Base-by-base conservation (phyloP, 2,797 vertebrate species). In the Peromyscus nudipes region DNA sequence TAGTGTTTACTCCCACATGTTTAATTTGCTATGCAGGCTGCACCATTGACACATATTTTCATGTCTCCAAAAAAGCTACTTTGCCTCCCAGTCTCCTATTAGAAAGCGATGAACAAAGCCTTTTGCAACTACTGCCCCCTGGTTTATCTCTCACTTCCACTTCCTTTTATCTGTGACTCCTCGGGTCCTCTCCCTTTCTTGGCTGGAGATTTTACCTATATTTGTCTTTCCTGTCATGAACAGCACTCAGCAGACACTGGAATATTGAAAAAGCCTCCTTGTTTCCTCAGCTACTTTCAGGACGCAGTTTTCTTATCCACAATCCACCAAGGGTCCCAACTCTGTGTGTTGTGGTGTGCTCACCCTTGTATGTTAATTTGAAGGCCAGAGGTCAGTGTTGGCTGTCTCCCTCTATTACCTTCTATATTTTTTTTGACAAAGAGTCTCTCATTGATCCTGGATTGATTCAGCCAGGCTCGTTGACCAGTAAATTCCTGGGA, bases 261-360 rank as follows among this genome's bases (percentile, higher is more conserved):
- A 23, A 13, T 60, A 27, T 10, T 62, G 0, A 11, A 77, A 52
- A 77, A 14, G 37, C 52, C 64, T 89, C 0, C 0, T 11, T 84
- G 49, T 21, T 43, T 0, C 55, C 25, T 46, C 7, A 49, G n/a
- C 55, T 34, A 3, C 10, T 69, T 76, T 19, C 62, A 34, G 8
- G 0, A 1, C 27, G 31, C 52, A 29, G 31, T 17, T 52, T 94
- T 52, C 49, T 67, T 17, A 14, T 19, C 27, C 31, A 23, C 37
- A 25, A 12, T 73, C 14, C 5, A 21, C 16, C 37, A 8, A 0
- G 0, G 31, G n/a, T 64, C 76, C 89, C 69, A 8, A 1, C 0
- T 73, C 16, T 23, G n/a, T 75, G 13, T 34, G 6, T 8, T 37
- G 49, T 57, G 49, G 9, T n/a, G 25, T 87, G 1, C 14, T n/a